Evolutionary conservation across 2,113 vertebrate genomes (phyloP), one percentile per base, ranked within the genome.

Genomic region (Condylura cristata): DNA sequence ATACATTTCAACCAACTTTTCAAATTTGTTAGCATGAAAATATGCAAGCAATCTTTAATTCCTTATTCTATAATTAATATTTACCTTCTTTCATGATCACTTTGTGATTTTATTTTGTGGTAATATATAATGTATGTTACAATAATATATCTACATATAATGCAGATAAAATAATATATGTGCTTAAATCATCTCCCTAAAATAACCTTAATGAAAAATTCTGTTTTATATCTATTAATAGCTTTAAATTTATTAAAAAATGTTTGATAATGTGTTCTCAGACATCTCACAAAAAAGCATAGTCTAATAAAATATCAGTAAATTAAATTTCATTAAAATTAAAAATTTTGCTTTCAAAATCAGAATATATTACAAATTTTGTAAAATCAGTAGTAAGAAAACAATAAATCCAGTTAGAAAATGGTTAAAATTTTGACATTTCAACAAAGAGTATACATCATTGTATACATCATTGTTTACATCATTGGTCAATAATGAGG

Each of bases 171-270:
- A 28, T 61, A 84, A 14, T 71, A 58, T 34, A 66, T 68, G 61
- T 60, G 3, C 48, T 60, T 88, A 30, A 53, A 53, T 72, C 9
- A 53, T 3, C 4, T 84, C 4, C 65, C 70, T 86, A 60, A 95
- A 86, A 26, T 7, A 39, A 2, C 2, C 80, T 71, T 82, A 14
- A 82, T 76, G 68, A 44, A 51, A 85, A 41, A 60, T 88, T 89
- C 26, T 89, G 9, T 89, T 81, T 48, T 70, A 41, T 37, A 89
- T 58, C 58, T 89, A 37, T 61, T 24, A 48, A 8, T 48, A 48
- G 6, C 46, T 93, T 89, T 71, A 71, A 86, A 92, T 41, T 16
- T 86, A 63, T 81, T 86, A 68, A 70, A 89, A 94, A 32, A 26
- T 80, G 34, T 83, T 63, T 86, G 3, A 2, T 89, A 9, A 75